Percentiles rank a stretch among this genome's conserved stretches.
phyloP scores from a whole-genome alignment of 2,888 invertebrate genomes.

The Aspidapion aeneum region DNA sequence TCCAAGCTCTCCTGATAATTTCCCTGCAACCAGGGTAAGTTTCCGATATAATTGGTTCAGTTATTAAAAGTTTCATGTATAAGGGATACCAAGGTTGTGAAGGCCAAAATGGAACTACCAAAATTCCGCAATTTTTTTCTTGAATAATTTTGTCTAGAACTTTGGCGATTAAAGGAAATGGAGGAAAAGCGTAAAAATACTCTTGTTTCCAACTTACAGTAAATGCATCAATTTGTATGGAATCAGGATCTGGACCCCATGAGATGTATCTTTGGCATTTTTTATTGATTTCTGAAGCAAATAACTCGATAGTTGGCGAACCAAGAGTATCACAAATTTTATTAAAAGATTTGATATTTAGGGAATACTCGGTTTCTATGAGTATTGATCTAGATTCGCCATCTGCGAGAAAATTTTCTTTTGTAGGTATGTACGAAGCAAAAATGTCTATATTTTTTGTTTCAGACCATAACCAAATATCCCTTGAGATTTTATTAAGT shows the following conservation, averaged over 20 bases:
- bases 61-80: slow-evolving; percentile 3
- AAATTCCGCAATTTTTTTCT: background rate
- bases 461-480: slow-evolving; percentile 19
- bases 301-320: background rate
- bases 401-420: slow-evolving; percentile 2
- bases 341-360: background rate
- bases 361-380: slow-evolving; percentile 6
- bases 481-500: slow-evolving; percentile 3
- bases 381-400: slow-evolving; percentile 2
- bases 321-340: background rate
- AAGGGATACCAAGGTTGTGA: slow-evolving; percentile 10
- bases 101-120: slow-evolving; percentile 7
- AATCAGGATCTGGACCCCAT: slow-evolving; percentile 5
- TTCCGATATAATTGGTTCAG: slow-evolving; percentile 2
- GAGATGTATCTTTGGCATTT: slow-evolving; percentile 9
- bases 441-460: slow-evolving; percentile 10
- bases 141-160: slow-evolving; percentile 10
- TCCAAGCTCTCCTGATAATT: slow-evolving; percentile 9
- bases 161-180: slow-evolving; percentile 2
- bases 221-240: slow-evolving; percentile 4
- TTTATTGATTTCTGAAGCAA: slow-evolving; percentile 3
- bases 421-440: slow-evolving; percentile 15
- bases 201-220: slow-evolving; percentile 5
- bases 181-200: slow-evolving; percentile 12
- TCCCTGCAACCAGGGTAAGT: slow-evolving; percentile 13